Evolutionary conservation across 2,113 vertebrate genomes (phyloP).

Genomic region (Suricata suricatta): DNA sequence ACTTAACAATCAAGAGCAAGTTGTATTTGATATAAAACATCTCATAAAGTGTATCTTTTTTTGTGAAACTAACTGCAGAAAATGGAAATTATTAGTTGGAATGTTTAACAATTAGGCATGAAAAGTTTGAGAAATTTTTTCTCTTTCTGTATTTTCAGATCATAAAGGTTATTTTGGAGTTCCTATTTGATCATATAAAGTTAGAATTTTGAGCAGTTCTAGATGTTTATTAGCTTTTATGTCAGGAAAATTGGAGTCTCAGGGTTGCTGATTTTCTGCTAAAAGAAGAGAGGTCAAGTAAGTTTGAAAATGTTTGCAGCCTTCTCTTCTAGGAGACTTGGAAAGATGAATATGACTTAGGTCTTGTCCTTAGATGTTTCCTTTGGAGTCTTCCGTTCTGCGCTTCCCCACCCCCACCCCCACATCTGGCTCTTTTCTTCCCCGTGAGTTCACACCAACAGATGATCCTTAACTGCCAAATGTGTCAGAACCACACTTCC

Average conservation of each 20-base stretch:
- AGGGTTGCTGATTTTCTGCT: conserved; percentile 53
- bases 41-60: neutral
- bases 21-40: neutral
- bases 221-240: conserved; percentile 37
- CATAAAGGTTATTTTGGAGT: conserved; percentile 43
- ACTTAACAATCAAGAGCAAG: conserved; percentile 25
- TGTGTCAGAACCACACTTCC: neutral
- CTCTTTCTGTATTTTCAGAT: conserved; percentile 37
- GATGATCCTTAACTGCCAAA: conserved; percentile 39
- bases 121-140: conserved; percentile 41
- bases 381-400: conserved; percentile 61
- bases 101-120: conserved; percentile 55
- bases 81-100: neutral
- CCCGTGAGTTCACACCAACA: conserved; percentile 9
- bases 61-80: conserved; percentile 11
- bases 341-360: neutral
- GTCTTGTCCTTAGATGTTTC: neutral
- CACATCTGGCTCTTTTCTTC: neutral
- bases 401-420: neutral
- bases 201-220: conserved; percentile 60
- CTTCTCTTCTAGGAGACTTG: neutral
- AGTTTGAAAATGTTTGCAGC: neutral
- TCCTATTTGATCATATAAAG: conserved; percentile 56
- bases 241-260: conserved; percentile 51
- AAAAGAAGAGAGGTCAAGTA: neutral